Percentiles rank a stretch among this genome's conserved stretches.
These are phyloP conservation scores for Cerceris rybyensis DNA, from an alignment of 2,888 invertebrate species.

Conservation along the genomic window DNA sequence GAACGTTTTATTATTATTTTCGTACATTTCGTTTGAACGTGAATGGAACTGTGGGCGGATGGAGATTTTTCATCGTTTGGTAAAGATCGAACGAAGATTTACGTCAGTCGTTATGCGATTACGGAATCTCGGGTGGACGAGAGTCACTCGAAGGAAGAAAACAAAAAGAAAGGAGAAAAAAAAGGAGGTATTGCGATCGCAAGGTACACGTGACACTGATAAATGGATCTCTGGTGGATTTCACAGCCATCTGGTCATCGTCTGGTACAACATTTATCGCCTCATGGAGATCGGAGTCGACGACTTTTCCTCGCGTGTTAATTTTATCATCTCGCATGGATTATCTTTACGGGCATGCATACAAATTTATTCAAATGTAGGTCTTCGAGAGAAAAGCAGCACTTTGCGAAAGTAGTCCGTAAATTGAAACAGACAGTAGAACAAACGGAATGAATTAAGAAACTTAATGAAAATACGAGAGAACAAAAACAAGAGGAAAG, in stretches of 20 bases:
- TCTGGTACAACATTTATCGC: constrained; percentile 15
- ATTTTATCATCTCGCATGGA: background rate
- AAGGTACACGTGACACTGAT: constrained; percentile 1
- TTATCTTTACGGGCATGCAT: background rate
- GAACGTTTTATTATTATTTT: too few relatives aligned
- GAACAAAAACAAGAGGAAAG: too few relatives aligned
- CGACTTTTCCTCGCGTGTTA: background rate
- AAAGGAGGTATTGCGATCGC: background rate
- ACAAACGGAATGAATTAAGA: too few relatives aligned
- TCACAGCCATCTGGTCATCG: constrained; percentile 12
- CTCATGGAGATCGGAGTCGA: background rate
- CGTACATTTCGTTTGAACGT: too few relatives aligned
- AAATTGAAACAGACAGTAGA: too few relatives aligned
- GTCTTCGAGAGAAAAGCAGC: background rate
- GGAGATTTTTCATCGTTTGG: too few relatives aligned
- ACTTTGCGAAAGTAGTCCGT: too few relatives aligned
- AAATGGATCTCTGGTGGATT: constrained; percentile 13
- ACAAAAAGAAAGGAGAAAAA: background rate
- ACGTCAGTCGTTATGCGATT: too few relatives aligned
- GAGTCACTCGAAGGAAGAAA: background rate
- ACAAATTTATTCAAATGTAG: background rate
- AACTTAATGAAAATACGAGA: too few relatives aligned
- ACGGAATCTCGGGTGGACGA: background rate
- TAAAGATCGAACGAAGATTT: too few relatives aligned
- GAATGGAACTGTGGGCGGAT: too few relatives aligned